Base-by-base conservation (phyloP, 2,113 vertebrate genomes). In the Bubo bubo region DNA sequence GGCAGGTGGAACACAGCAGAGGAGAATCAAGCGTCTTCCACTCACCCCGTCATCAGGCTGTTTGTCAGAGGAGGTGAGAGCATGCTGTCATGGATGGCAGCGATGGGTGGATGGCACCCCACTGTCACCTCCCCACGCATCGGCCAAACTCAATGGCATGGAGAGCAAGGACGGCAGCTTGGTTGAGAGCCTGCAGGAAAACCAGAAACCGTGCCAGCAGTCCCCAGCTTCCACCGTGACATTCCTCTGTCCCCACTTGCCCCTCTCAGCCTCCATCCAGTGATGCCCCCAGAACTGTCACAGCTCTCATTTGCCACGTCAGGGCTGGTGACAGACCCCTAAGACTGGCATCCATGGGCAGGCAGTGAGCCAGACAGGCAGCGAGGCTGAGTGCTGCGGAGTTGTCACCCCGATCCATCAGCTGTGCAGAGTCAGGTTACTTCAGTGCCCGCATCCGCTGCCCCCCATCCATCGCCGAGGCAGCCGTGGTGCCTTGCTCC, bases 331-430 rank as follows among this genome's bases (percentile, higher is more conserved):
- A 18, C 86, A 83, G 45, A 62, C 27, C 30, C 35, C 30, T 43
- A 5, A 32, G 27, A 13, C 24, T 19, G 45, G 32, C 18, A 47
- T 17, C 43, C 20, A 2, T 17, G 7, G 76, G 59, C 37, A 30
- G 41, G 62, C 4, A 4, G 41, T 3, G 4, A 59, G 32, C 35
- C 11, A 15, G 37, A 14, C 5, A 7, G 41, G 47, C 15, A 10
- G 60, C 2, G 4, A 45, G 39, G 71, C 47, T 34, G 20, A 53
- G 37, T 2, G 18, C n/a, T 32, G 56, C 4, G 9, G 39, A 14
- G 53, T 9, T 4, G 1, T 45, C 56, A 6, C 17, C 8, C 21
- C 0, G 0, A 9, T 18, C n/a, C 9, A 0, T 52, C 9, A 6
- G 16, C 37, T 39, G 34, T 41, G 67, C 75, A 28, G 27, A 12